These are phyloP conservation scores for Drosophila aldrichi DNA, from an alignment of 2,888 invertebrate species.

Conservation along the genomic window DNA sequence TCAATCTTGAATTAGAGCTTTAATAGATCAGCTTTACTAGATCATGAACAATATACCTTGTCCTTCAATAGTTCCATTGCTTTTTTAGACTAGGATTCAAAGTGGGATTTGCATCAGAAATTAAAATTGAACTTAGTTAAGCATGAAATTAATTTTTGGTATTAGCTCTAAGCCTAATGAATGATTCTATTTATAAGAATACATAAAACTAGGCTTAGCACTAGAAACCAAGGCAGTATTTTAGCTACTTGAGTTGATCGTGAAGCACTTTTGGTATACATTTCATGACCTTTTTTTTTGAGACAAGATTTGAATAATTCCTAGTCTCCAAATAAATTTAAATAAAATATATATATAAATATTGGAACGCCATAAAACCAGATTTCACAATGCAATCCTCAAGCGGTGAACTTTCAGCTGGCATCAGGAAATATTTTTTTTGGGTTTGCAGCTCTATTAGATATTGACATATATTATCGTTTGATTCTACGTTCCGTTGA, in stretches of 20 bases:
- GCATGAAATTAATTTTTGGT: background rate
- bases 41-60: too few relatives aligned
- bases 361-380: background rate
- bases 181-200: background rate
- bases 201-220: background rate
- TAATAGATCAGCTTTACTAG: background rate
- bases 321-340: too few relatives aligned
- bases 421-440: background rate
- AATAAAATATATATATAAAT: background rate
- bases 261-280: slow-evolving; percentile 3
- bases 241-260: background rate
- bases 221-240: background rate
- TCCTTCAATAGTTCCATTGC: too few relatives aligned
- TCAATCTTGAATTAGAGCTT: background rate
- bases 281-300: background rate
- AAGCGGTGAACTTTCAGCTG: background rate
- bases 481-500: slow-evolving; percentile 28
- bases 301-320: too few relatives aligned
- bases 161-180: background rate
- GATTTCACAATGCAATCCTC: background rate
- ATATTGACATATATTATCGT: slow-evolving; percentile 66
- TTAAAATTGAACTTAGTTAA: background rate
- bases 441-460: background rate
- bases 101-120: too few relatives aligned
- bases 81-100: too few relatives aligned